Evolutionary conservation across 2,888 invertebrate species (phyloP).

Genomic region (Xanthia togata): DNA sequence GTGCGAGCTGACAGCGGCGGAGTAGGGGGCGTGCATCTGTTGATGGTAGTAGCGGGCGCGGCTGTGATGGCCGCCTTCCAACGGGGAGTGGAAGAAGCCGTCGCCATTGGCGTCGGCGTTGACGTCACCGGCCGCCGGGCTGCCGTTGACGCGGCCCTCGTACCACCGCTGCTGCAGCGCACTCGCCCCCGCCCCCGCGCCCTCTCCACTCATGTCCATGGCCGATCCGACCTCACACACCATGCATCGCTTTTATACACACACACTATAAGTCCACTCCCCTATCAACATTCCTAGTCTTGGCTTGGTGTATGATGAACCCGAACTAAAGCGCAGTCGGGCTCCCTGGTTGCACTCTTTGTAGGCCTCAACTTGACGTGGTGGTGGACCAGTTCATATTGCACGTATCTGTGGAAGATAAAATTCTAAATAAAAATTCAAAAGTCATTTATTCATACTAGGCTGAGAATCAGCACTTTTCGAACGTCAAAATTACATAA

Average conservation of each 20-base stretch:
- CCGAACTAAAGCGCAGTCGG: constrained; percentile 72
- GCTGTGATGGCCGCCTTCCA: constrained; percentile 89
- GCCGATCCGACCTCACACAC: constrained; percentile 88
- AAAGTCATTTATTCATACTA: too few relatives aligned
- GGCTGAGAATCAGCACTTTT: too few relatives aligned
- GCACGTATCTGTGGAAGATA: constrained; percentile 81
- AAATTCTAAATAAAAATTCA: too few relatives aligned
- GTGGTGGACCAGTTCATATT: constrained; percentile 76
- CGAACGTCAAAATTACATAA: too few relatives aligned
- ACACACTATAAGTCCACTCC: constrained; percentile 87
- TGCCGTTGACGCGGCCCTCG: constrained; percentile 90
- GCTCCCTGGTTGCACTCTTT: constrained; percentile 75
- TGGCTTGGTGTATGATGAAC: constrained; percentile 64
- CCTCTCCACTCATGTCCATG: constrained; percentile 90
- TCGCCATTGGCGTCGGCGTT: constrained; percentile 89
- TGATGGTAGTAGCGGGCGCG: constrained; percentile 90
- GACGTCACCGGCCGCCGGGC: constrained; percentile 87
- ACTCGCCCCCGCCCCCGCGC: constrained; percentile 82
- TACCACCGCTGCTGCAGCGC: constrained; percentile 90
- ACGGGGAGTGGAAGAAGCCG: constrained; percentile 90
- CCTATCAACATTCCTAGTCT: constrained; percentile 85
- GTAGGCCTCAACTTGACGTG: constrained; percentile 65
- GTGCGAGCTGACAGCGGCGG: constrained; percentile 89
- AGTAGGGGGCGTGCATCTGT: constrained; percentile 90
- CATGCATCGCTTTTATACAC: constrained; percentile 89